Evolutionary conservation across 23 tunicate species (phyloP).

Genomic region (Ascidia mentula): DNA sequence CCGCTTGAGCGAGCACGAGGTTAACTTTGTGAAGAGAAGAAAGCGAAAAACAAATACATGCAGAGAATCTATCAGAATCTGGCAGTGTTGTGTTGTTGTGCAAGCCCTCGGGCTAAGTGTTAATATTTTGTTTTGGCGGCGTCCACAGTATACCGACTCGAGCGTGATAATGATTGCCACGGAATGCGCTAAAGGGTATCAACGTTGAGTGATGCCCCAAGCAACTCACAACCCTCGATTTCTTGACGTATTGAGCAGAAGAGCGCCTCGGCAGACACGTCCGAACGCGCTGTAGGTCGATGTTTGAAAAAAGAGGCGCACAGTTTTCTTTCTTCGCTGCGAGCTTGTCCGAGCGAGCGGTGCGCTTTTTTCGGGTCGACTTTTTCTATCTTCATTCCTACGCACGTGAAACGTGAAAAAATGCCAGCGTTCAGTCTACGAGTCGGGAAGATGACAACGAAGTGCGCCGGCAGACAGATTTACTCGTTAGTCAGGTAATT

Average conservation of each 20-base stretch:
- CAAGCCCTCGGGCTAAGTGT: not conserved
- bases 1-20: conserved; percentile 7
- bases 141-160: not conserved
- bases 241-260: not conserved
- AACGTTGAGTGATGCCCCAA: not conserved
- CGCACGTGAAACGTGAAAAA: conserved; percentile 4
- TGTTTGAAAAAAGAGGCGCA: not conserved
- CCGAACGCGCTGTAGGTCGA: not conserved
- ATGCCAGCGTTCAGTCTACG: not conserved
- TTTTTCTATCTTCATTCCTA: no score
- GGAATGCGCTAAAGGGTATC: not conserved
- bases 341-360: not conserved
- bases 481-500: not conserved
- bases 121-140: not conserved
- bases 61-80: no score
- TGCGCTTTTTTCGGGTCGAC: not conserved
- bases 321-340: not conserved
- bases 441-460: not conserved
- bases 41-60: no score
- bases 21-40: no score
- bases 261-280: not conserved
- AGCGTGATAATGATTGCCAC: not conserved
- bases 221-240: no score
- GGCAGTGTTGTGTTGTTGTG: no score
- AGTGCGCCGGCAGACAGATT: not conserved